Conservation (phyloP, 2,888 invertebrate species). For the Actias luna region DNA sequence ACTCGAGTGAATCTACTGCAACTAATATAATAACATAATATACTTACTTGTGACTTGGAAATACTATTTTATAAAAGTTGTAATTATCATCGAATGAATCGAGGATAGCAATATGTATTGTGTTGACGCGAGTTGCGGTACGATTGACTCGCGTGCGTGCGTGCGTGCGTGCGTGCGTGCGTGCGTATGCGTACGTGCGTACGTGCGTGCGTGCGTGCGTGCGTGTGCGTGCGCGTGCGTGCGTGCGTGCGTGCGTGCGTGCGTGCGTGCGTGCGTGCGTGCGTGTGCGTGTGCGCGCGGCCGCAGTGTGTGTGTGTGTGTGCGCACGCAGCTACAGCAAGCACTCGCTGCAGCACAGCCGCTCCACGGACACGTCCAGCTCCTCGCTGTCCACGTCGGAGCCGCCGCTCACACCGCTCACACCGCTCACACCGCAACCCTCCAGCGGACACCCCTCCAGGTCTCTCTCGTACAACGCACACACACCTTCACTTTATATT, state of each 20-base stretch:
- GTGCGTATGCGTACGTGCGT: too few species aligned
- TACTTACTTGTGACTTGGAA: not conserved
- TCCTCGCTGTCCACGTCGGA: slow-evolving; percentile 56
- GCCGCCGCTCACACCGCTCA: slow-evolving; percentile 46
- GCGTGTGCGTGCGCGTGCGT: not conserved
- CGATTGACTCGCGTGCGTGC: not conserved
- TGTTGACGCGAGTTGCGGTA: not conserved
- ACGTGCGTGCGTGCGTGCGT: too few species aligned
- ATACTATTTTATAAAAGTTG: not conserved
- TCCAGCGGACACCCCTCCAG: slow-evolving; percentile 51
- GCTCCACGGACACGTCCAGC: slow-evolving; percentile 66
- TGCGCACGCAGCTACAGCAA: slow-evolving; percentile 65
- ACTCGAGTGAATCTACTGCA: not conserved
- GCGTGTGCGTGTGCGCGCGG: slow-evolving; percentile 9
- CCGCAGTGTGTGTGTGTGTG: slow-evolving; percentile 13
- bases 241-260: slow-evolving; percentile 15
- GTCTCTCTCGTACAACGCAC: slow-evolving; percentile 28
- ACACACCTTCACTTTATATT: not conserved
- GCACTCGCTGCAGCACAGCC: slow-evolving; percentile 75
- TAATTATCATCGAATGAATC: not conserved
- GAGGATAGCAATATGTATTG: not conserved
- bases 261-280: not conserved
- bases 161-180: slow-evolving; percentile 12
- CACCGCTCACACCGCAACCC: slow-evolving; percentile 17
- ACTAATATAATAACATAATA: not conserved